A percentile compares a stretch with the other conserved stretches of the same genome.
Evolutionary conservation across 2,797 vertebrate genomes (phyloP).

Genomic region (Amblyopsis hoosieri): DNA sequence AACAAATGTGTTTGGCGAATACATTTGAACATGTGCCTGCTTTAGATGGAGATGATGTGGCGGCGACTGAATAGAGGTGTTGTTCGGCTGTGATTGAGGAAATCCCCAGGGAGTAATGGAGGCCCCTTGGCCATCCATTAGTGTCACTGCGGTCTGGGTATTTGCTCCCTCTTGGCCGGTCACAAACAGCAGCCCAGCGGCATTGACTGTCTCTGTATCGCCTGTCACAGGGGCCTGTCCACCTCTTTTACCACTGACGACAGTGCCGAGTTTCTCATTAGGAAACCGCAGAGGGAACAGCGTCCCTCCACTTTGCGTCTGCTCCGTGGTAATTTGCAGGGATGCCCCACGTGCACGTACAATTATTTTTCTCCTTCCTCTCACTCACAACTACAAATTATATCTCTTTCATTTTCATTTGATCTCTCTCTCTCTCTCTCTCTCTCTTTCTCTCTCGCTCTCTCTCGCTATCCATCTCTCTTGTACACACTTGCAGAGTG

Average conservation of each 20-base stretch:
- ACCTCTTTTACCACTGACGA: constrained; percentile 59
- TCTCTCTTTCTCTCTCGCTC: background rate
- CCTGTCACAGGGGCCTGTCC: constrained; percentile 52
- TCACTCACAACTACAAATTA: background rate
- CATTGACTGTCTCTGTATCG: constrained; percentile 45
- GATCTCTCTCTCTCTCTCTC: constrained; percentile 11
- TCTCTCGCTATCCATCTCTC: background rate
- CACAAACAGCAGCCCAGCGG: constrained; percentile 37
- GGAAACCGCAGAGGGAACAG: constrained; percentile 31
- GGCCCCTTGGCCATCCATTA: constrained; percentile 61
- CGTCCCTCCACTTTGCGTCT: constrained; percentile 32
- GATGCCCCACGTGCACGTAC: background rate
- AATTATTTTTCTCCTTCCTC: background rate
- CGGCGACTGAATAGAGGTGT: constrained; percentile 28
- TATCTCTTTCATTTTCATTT: background rate
- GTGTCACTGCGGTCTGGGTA: constrained; percentile 55
- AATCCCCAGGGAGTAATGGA: constrained; percentile 50
- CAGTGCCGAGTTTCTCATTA: constrained; percentile 65
- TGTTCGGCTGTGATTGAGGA: constrained; percentile 57
- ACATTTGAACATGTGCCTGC: constrained; percentile 24
- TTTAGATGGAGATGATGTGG: constrained; percentile 35
- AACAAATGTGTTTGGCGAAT: too few relatives aligned
- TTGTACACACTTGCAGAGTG: constrained; percentile 4
- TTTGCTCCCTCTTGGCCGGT: constrained; percentile 49
- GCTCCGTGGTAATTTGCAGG: constrained; percentile 38